Base-by-base conservation (phyloP, 2,113 vertebrate species). In the Chrysemys picta region DNA sequence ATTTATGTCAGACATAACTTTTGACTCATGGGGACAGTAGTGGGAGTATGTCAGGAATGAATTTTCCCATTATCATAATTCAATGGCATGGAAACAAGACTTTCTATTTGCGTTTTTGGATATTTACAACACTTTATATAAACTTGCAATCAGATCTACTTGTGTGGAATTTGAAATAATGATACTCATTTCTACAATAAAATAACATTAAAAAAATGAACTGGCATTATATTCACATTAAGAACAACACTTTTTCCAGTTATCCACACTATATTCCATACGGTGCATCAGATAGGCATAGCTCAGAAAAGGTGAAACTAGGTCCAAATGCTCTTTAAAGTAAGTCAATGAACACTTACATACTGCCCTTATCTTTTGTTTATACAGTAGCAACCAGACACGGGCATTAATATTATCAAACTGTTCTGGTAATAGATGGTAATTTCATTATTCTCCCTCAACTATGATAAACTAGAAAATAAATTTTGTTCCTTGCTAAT, bases 401-500 rank as follows among this genome's bases (percentile, higher is more conserved):
- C 91, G 56, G 85, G 86, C 82, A 96, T 87, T 91, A 96, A 93
- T 91, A 96, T 79, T 81, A 94, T 78, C 79, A 53, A 22, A 69
- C 38, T 56, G 76, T 52, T 86, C 29, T 84, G 88, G 59, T 95
- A 97, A 96, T 97, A 95, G 93, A 95, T 89, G 93, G 88, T 54
- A 94, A 91, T 93, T 96, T 65, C 62, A 65, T 65, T 17, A 35
- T n/a, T 56, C 85, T 76, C 52, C 84, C 91, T 90, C 53, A 87
- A 50, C 69, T 87, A 62, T 95, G 84, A 91, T 96, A 96, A 96
- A 45, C 29, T 75, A 80, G 88, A 76, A 93, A 95, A 93, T 76
- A 81, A 53, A 91, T 94, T 92, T 83, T 16, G 79, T 82, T 95
- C 83, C 27, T 81, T 84, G 47, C 24, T 84, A 80, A 53, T 35